Conservation (phyloP, 2,888 invertebrate genomes). For the Pristionchus japonicus region DNA sequence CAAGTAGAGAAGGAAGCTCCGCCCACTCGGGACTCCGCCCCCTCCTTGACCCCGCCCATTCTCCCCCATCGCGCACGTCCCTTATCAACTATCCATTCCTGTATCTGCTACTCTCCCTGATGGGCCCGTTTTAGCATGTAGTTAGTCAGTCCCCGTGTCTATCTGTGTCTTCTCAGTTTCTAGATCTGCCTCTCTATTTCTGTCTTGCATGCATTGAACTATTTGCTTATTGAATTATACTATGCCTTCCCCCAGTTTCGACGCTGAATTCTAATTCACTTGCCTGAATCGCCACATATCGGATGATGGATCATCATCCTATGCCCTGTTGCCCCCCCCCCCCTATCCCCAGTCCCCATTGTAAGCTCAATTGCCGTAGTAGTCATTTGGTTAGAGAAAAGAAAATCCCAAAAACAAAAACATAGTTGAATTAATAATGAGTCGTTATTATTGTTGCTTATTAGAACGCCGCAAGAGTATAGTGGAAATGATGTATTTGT, state of each 20-base stretch:
- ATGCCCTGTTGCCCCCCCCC: background rate
- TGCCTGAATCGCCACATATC: slow-evolving; percentile 25
- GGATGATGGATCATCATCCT: background rate
- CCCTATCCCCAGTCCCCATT: background rate
- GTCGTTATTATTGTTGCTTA: slow-evolving; percentile 35
- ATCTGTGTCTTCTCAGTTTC: background rate
- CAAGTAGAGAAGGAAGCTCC: background rate
- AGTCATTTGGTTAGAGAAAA: background rate
- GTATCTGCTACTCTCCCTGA: no score
- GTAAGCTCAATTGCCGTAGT: background rate
- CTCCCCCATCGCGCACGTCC: background rate
- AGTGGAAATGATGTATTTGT: slow-evolving; percentile 30
- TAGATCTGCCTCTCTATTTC: background rate
- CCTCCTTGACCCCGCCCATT: background rate
- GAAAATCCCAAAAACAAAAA: slow-evolving; percentile 14
- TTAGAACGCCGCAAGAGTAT: background rate
- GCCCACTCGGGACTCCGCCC: background rate
- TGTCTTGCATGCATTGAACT: background rate
- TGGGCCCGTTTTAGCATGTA: slow-evolving; percentile 19
- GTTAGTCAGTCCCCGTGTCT: background rate
- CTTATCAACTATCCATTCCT: background rate
- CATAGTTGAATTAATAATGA: slow-evolving; percentile 26
- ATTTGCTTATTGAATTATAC: background rate
- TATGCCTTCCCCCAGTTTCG: background rate
- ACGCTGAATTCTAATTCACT: slow-evolving; percentile 1